A percentile compares a stretch with the other conserved stretches of the same genome.
Evolutionary conservation across 2,888 invertebrate genomes (phyloP).

Genomic region (Lithosia quadra): DNA sequence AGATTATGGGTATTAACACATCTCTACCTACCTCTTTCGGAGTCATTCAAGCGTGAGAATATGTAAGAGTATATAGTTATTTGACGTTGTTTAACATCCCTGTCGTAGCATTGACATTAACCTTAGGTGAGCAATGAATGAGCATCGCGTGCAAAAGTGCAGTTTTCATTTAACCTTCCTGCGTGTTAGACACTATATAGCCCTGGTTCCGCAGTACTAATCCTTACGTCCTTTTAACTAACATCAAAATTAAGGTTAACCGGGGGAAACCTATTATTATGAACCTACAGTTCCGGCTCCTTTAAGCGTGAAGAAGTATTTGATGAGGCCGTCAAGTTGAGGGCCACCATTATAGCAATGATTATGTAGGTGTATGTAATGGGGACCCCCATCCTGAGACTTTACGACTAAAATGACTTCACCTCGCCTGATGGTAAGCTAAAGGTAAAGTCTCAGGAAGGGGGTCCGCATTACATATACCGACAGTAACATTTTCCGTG

Average conservation of each 20-base stretch:
- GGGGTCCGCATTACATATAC: no score
- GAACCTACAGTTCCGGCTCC: no score
- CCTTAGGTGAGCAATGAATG: slow-evolving; percentile 23
- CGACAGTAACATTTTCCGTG: no score
- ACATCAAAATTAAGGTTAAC: neutral
- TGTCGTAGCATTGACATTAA: slow-evolving; percentile 39
- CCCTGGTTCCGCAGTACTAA: slow-evolving; percentile 9
- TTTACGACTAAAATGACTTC: no score
- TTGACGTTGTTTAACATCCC: neutral
- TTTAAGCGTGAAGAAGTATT: no score
- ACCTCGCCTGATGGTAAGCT: no score
- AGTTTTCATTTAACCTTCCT: slow-evolving; percentile 13
- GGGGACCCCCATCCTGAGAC: no score
- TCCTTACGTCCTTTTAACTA: neutral
- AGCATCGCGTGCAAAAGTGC: slow-evolving; percentile 37
- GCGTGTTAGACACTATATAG: slow-evolving; percentile 10
- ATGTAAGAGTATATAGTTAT: no score
- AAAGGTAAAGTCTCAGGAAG: no score
- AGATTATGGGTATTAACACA: neutral
- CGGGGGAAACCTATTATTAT: rapidly evolving
- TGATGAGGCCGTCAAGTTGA: no score
- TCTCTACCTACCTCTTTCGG: neutral
- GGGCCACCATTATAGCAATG: no score
- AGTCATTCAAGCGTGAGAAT: neutral
- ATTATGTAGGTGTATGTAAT: no score